phyloP scores from a whole-genome alignment of 2,888 invertebrate genomes.

The Dasypogon diadema region DNA sequence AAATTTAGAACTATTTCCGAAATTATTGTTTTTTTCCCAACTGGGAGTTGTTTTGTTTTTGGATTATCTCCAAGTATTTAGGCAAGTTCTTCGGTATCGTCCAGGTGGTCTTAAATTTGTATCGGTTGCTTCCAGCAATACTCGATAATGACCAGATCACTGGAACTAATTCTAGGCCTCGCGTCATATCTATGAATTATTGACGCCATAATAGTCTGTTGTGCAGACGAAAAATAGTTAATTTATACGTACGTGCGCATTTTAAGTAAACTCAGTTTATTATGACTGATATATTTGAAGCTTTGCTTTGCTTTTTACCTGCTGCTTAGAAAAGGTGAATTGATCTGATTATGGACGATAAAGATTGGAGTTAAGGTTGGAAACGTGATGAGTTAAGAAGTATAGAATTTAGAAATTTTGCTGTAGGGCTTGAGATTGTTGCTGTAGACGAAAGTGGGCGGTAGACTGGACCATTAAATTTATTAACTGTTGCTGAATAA shows the following conservation, averaged over 20 bases:
- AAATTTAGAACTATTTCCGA: too few relatives aligned
- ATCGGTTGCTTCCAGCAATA: constrained; percentile 29
- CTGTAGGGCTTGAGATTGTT: too few relatives aligned
- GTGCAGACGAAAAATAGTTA: constrained; percentile 11
- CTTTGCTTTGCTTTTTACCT: neutral
- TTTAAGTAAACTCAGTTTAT: neutral
- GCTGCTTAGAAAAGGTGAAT: neutral
- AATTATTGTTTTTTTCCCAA: too few relatives aligned
- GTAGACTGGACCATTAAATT: too few relatives aligned
- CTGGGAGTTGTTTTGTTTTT: neutral
- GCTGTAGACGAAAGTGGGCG: too few relatives aligned
- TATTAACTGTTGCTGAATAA: too few relatives aligned
- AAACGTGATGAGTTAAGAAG: too few relatives aligned
- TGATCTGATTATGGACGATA: neutral
- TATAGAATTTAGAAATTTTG: too few relatives aligned
- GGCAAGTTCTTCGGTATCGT: neutral
- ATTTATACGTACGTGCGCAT: constrained; percentile 21
- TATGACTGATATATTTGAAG: neutral
- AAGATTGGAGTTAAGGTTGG: too few relatives aligned
- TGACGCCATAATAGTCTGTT: constrained; percentile 28
- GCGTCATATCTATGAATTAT: constrained; percentile 37
- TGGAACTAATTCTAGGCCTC: constrained; percentile 23
- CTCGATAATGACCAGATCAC: constrained; percentile 32
- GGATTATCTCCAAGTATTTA: too few relatives aligned
- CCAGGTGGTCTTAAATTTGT: constrained; percentile 35